A percentile compares a stretch with the other conserved stretches of the same genome.
These are phyloP conservation scores for Chaetodon auriga DNA, from an alignment of 2,113 vertebrate genomes.

Conservation along the genomic window DNA sequence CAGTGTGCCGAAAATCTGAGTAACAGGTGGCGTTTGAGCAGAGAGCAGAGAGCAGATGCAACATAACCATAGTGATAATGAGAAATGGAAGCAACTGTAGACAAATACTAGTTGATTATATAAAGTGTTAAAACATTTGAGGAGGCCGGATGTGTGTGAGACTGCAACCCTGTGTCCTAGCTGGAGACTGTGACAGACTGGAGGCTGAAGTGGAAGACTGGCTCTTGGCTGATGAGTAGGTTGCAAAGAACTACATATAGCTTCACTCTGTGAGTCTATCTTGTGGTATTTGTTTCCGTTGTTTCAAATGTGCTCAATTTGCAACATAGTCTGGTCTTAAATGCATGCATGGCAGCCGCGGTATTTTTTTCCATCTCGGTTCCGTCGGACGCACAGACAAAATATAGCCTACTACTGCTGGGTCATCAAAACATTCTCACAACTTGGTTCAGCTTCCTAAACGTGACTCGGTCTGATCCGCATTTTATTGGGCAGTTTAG, in stretches of 20 bases:
- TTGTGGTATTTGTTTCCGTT: slow-evolving; percentile 25
- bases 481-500: slow-evolving; percentile 67
- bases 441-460: slow-evolving; percentile 55
- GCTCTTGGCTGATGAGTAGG: slow-evolving; percentile 1
- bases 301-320: slow-evolving; percentile 30
- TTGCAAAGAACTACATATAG: slow-evolving; percentile 28
- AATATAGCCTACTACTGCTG: slow-evolving; percentile 20
- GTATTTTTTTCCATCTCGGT: background rate
- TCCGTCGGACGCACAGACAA: background rate
- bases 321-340: slow-evolving; percentile 6
- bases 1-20: too few species aligned
- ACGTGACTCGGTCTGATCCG: slow-evolving; percentile 54
- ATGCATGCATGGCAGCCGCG: background rate
- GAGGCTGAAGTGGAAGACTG: slow-evolving; percentile 18
- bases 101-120: background rate
- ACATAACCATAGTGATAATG: too few species aligned
- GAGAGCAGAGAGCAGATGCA: too few species aligned
- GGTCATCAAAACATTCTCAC: slow-evolving; percentile 52
- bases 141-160: slow-evolving; percentile 1
- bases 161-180: background rate
- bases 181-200: slow-evolving; percentile 39
- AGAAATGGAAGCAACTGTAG: background rate
- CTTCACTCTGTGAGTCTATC: slow-evolving; percentile 19
- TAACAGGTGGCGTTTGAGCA: too few species aligned
- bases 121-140: background rate